phyloP scores from a whole-genome alignment of 2,888 invertebrate species.

The Acholoe squamosa region DNA sequence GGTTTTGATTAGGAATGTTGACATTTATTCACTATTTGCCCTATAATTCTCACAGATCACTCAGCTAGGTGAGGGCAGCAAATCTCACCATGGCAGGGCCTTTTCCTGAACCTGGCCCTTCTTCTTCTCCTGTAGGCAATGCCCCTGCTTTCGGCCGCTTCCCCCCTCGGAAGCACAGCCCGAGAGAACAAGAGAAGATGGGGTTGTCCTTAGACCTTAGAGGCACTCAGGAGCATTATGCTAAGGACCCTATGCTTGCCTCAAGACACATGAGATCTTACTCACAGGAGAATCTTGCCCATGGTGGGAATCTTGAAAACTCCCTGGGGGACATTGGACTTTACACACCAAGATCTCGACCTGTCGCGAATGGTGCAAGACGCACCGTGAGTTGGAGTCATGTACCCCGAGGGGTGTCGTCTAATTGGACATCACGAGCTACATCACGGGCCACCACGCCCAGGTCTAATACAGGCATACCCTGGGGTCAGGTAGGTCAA shows the following conservation, averaged over 20 bases:
- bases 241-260: background rate
- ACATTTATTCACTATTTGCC: no score
- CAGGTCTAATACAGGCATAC: slow-evolving; percentile 14
- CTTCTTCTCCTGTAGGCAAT: background rate
- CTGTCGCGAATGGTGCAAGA: background rate
- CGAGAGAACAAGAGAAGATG: background rate
- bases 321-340: background rate
- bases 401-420: background rate
- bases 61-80: background rate
- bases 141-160: background rate
- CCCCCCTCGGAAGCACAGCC: background rate
- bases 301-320: background rate
- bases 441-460: slow-evolving; percentile 25
- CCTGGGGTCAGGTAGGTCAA: slow-evolving; percentile 51
- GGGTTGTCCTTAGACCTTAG: no score
- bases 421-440: background rate
- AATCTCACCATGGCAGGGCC: background rate
- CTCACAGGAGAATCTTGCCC: background rate
- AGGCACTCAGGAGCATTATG: background rate
- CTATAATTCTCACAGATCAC: no score
- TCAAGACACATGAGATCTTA: background rate
- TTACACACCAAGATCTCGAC: slow-evolving; percentile 1
- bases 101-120: background rate
- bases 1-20: no score
- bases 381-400: slow-evolving; percentile 44